Conservation (phyloP, 2,113 vertebrate genomes). For the Heterotilapia buettikoferi region DNA sequence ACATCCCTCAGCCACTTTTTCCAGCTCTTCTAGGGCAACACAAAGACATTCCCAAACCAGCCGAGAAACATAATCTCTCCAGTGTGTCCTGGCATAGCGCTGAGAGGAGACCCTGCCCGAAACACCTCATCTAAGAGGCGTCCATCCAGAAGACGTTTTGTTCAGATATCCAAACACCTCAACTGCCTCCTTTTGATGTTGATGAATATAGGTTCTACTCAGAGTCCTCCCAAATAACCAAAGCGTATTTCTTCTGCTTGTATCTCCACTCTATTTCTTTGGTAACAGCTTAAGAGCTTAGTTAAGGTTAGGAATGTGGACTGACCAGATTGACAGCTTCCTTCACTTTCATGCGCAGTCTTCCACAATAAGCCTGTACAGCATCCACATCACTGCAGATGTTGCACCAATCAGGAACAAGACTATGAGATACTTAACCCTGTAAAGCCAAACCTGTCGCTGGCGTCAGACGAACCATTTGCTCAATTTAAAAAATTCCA, state of each 20-base stretch:
- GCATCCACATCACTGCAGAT: too few species aligned
- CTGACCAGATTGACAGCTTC: neutral
- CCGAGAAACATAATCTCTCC: neutral
- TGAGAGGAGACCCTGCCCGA: fast-evolving
- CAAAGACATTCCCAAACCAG: neutral
- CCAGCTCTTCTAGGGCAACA: neutral
- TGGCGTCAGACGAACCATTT: too few species aligned
- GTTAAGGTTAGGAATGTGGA: neutral
- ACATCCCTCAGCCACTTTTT: neutral
- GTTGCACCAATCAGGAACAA: too few species aligned
- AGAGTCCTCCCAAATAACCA: neutral
- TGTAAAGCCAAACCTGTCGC: too few species aligned
- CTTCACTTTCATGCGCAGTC: too few species aligned
- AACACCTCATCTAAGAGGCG: neutral
- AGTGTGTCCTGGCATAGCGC: neutral
- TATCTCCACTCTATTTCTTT: neutral
- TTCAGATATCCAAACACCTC: neutral
- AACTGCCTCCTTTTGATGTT: neutral
- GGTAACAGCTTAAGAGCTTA: neutral
- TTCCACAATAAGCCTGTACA: too few species aligned
- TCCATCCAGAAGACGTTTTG: neutral
- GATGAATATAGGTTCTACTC: fast-evolving
- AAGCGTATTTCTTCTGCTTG: neutral
- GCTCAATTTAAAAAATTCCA: too few species aligned
- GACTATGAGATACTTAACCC: too few species aligned